Base-by-base conservation (phyloP, 2,797 vertebrate genomes). In the Picus viridis region DNA sequence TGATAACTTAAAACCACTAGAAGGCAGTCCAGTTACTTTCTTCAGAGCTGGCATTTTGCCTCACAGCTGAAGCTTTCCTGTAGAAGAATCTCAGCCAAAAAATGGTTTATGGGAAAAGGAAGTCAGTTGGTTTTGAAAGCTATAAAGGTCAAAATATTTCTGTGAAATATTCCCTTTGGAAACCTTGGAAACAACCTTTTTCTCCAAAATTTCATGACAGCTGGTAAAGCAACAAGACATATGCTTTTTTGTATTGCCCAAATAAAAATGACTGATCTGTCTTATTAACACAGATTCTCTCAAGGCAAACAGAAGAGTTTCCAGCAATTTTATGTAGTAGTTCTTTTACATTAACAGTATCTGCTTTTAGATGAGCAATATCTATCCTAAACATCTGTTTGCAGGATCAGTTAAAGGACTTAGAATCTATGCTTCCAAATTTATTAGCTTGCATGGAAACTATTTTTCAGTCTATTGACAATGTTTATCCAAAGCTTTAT, bases 191-290 rank as follows among this genome's bases (percentile, higher is more conserved):
- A 87, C 41, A 97, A 95, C 69, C 78, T 88, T 95, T 94, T 92
- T 92, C 88, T 95, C 93, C 88, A 91, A 94, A 96, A 94, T 89
- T 97, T 96, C 96, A 94, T 95, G 95, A 96, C 95, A 97, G 95
- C 93, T 97, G 93, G 89, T 90, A 96, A 84, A 95, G 70, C 82
- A 86, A 72, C 78, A 97, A 95, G 94, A 92, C 95, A 96, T 92
- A 96, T 93, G 92, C 19, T 86, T 89, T 95, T 96, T 87, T 86
- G 91, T 96, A 94, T 62, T 92, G 89, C 83, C 84, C 95, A 96
- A 95, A 97, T 96, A 97, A 97, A 97, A 97, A 88, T 94, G 95
- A 95, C 68, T 95, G 95, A 96, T 97, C 95, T 94, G 93, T 96
- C 87, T 97, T 96, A 96, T 95, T 97, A 97, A 92, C 69, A 72